Conservation (phyloP, 2,113 vertebrate genomes). For the Plecotus auritus region DNA sequence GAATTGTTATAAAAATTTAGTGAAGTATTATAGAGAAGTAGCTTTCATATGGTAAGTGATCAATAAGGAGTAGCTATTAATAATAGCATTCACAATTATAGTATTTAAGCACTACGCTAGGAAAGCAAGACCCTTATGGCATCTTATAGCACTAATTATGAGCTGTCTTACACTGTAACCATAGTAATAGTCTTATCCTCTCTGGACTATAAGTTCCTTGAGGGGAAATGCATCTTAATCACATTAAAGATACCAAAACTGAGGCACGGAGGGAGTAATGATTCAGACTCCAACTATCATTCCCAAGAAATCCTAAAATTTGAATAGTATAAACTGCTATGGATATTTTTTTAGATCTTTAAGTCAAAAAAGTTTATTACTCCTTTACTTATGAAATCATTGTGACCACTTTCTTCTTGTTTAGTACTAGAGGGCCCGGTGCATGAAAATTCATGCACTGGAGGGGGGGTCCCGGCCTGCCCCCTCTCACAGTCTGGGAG, state of each 20-base stretch:
- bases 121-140: neutral
- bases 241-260: neutral
- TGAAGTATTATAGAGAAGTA: neutral
- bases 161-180: neutral
- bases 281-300: neutral
- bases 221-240: neutral
- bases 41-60: neutral
- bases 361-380: neutral
- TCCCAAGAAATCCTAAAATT: constrained; percentile 3
- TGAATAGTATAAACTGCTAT: neutral
- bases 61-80: neutral
- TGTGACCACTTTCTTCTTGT: neutral
- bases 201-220: neutral
- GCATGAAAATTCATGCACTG: no score
- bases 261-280: neutral
- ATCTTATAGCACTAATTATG: neutral
- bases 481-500: no score
- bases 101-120: neutral
- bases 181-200: neutral
- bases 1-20: neutral
- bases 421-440: neutral
- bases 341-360: neutral
- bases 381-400: neutral
- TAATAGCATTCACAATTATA: neutral
- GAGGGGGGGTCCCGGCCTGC: no score